Evolutionary conservation across 2,113 vertebrate genomes (phyloP).

Genomic region (Lontra canadensis): DNA sequence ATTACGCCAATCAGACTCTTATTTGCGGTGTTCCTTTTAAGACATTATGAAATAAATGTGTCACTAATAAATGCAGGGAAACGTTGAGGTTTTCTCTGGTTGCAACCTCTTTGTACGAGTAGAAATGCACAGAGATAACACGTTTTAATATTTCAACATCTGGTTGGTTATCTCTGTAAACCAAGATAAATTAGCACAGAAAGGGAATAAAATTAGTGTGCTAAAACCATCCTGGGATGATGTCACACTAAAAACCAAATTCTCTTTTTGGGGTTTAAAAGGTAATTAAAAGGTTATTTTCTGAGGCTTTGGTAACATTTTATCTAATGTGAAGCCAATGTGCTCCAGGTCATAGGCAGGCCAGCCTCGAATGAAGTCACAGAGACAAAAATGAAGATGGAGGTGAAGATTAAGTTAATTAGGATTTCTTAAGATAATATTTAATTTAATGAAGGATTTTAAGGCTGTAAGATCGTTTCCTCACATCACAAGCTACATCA

Average conservation of each 20-base stretch:
- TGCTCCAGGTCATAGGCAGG: conserved; percentile 81
- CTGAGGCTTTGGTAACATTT: conserved; percentile 80
- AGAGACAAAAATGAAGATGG: conserved; percentile 82
- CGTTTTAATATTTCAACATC: conserved; percentile 79
- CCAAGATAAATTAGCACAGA: conserved; percentile 77
- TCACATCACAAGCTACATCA: conserved; percentile 38
- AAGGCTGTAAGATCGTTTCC: conserved; percentile 23
- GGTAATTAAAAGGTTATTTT: conserved; percentile 88
- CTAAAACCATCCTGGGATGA: conserved; percentile 85
- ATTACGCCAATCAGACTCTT: neutral
- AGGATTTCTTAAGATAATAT: conserved; percentile 90
- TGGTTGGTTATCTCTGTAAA: conserved; percentile 79
- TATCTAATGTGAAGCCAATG: conserved; percentile 85
- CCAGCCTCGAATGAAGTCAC: conserved; percentile 82
- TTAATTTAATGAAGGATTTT: conserved; percentile 81
- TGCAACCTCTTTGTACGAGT: neutral
- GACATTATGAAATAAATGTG: neutral
- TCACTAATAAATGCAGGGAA: neutral
- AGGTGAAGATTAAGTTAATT: conserved; percentile 86
- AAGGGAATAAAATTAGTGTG: conserved; percentile 75
- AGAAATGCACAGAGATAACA: neutral
- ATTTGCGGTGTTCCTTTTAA: neutral
- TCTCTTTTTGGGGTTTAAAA: conserved; percentile 84
- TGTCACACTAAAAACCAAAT: conserved; percentile 81
- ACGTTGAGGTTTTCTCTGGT: neutral